Percentiles rank a stretch among this genome's conserved stretches.
These are phyloP conservation scores for Taeniopygia guttata DNA, from an alignment of 2,797 vertebrate genomes.

Conservation along the genomic window DNA sequence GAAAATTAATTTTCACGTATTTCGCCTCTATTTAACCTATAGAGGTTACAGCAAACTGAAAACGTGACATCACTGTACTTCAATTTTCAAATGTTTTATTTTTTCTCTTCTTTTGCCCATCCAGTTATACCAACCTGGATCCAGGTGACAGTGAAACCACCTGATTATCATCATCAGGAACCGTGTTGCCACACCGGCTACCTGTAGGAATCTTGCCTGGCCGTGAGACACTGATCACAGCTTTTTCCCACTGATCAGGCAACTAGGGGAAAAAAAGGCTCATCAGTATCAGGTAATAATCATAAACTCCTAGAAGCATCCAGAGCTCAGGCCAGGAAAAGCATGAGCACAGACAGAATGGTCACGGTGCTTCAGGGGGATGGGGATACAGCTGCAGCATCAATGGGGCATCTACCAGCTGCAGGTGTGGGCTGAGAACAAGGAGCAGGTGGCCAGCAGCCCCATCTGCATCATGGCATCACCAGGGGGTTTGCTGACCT, in stretches of 20 bases:
- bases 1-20: not conserved
- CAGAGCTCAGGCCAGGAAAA: not conserved
- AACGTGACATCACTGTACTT: not conserved
- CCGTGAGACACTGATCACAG: slow-evolving; percentile 85
- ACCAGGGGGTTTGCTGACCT: not conserved
- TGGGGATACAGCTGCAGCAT: not conserved
- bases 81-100: not conserved
- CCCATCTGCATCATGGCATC: fast-evolving
- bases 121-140: slow-evolving; percentile 81
- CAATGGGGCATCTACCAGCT: not conserved
- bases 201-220: slow-evolving; percentile 85
- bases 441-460: not conserved
- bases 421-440: not conserved
- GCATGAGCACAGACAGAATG: fast-evolving
- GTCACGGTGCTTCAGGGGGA: not conserved
- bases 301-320: not conserved
- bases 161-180: slow-evolving; percentile 94
- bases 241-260: slow-evolving; percentile 96
- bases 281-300: not conserved
- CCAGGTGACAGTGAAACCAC: slow-evolving; percentile 88
- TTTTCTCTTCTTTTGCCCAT: not conserved
- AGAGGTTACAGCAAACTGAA: not conserved
- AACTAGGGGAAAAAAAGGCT: slow-evolving; percentile 73
- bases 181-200: slow-evolving; percentile 91
- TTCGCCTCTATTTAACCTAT: not conserved